Base-by-base conservation (phyloP, 2,888 invertebrate species). In the Gerris lacustris region DNA sequence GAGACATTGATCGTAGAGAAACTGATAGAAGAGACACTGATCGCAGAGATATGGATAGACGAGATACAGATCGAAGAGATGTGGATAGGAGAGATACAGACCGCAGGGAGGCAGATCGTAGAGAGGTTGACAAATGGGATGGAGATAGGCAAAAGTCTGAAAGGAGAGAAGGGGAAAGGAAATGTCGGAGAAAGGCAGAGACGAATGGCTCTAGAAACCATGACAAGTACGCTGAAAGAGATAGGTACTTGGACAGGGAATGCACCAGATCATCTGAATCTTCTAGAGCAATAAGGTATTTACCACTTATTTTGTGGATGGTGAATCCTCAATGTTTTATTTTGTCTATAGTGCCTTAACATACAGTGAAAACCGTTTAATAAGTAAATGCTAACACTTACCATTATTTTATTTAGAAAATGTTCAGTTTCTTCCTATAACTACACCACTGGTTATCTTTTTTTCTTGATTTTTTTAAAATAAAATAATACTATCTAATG, bases 1-100 rank as follows among this genome's bases (percentile, higher is more conserved):
- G 66, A 67, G 67, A 43, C 69, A 70, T 31, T 76, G 83, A 83
- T 78, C 77, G 83, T 79, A 82, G 79, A 70, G 83, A 83, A 74
- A 82, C 83, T 79, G 82, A 80, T 75, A 79, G 82, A 72, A 64
- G 44, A 44, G 62, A 45, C 64, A 69, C 44, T 5, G 64, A 11
- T 9, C 9, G n/a, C 44, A 67, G 44, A 67, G 67, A 67, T 43
- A 66, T 67, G 66, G 70, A 44, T 11, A 67, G 44, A 44, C 17
- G 63, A 67, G 68, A 44, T 17, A 55, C 15, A 45, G 68, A 45
- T 43, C 69, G 67, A 44, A 63, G 63, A 62, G 63, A n/a, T 18
- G 66, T 55, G 43, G 66, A 69, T 15, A 70, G 63, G n/a, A 63
- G 45, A 9, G 44, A 63, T 11, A 43, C 47, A 6, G 62, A 69